Percentiles rank a stretch among this genome's conserved stretches.
These are phyloP conservation scores for Ptilodon capucinus DNA, from an alignment of 2,888 invertebrate species.

Conservation along the genomic window DNA sequence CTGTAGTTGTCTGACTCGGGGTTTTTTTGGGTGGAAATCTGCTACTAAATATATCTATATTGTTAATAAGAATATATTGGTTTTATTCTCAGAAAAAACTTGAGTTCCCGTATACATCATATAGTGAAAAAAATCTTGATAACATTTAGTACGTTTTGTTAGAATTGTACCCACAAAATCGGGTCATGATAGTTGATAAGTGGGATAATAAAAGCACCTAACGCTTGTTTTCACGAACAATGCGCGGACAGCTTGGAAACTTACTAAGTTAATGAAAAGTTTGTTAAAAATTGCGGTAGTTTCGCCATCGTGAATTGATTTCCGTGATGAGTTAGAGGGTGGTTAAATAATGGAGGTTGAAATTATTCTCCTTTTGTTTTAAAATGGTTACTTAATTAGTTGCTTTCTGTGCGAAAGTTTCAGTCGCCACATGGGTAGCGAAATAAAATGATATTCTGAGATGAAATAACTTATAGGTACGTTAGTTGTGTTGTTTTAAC, in stretches of 20 bases:
- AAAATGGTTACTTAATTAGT: background rate
- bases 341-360: background rate
- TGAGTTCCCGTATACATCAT: too few species aligned
- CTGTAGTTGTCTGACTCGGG: background rate
- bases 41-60: too few species aligned
- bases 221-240: background rate
- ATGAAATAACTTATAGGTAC: too few species aligned
- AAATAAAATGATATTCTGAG: too few species aligned
- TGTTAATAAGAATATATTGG: too few species aligned
- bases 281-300: background rate
- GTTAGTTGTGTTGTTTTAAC: too few species aligned
- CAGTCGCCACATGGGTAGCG: background rate
- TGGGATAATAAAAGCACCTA: background rate
- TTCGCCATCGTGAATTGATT: background rate
- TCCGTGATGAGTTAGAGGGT: background rate
- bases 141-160: background rate
- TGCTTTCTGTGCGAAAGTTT: background rate
- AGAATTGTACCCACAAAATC: background rate
- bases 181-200: background rate
- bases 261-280: background rate
- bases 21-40: background rate
- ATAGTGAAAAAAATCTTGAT: background rate
- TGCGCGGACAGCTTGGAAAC: background rate
- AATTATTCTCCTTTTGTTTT: background rate
- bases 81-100: too few species aligned